Percentiles rank a stretch among this genome's conserved stretches.
phyloP scores from a whole-genome alignment of 2,797 vertebrate genomes.

The Anguilla pacifica region DNA sequence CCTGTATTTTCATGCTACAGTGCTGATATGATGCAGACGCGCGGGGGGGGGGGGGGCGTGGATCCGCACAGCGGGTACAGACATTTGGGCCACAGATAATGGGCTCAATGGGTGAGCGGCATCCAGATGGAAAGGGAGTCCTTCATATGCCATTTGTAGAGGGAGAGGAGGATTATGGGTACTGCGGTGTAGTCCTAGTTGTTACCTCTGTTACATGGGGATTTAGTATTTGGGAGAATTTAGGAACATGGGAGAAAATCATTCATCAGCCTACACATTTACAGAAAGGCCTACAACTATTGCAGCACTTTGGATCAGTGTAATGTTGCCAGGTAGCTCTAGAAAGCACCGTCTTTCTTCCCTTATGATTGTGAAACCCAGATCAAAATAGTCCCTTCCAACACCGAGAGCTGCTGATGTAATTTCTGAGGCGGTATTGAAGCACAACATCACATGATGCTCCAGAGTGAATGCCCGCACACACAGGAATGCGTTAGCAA shows the following conservation, averaged over 20 bases:
- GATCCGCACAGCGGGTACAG: background rate
- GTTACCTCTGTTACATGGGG: too few species aligned
- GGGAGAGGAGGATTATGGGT: too few species aligned
- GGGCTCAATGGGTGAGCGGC: background rate
- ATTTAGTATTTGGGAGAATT: too few species aligned
- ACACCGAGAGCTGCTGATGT: background rate
- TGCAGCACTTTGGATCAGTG: background rate
- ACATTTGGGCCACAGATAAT: background rate
- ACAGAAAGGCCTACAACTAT: background rate
- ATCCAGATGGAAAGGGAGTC: background rate
- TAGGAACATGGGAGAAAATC: background rate
- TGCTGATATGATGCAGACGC: background rate
- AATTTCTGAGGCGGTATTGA: too few species aligned
- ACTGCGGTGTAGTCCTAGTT: too few species aligned
- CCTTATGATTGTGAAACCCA: background rate
- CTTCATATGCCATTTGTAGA: background rate
- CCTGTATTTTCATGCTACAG: background rate
- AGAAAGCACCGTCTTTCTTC: background rate
- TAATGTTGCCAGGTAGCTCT: background rate
- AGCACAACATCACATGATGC: too few species aligned
- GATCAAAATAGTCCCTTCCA: background rate
- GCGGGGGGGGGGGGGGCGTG: background rate
- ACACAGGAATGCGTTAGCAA: background rate
- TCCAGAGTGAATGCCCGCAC: background rate
- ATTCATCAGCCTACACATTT: background rate